These are phyloP conservation scores for Drymodes brunneopygia DNA, from an alignment of 2,113 vertebrate species.

Conservation along the genomic window DNA sequence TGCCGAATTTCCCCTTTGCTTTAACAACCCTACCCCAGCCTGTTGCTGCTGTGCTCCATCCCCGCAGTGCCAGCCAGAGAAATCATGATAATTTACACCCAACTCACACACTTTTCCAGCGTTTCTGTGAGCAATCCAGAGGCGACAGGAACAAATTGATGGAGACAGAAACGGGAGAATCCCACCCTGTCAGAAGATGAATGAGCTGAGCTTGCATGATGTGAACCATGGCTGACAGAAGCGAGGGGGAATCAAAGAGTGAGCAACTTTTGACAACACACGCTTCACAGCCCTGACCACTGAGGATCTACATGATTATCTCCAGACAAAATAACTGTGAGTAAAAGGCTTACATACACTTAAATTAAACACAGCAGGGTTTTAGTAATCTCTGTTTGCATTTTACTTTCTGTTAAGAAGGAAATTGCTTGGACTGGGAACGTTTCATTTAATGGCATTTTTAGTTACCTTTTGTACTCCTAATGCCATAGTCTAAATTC, in stretches of 20 bases:
- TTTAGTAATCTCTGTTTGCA: constrained; percentile 81
- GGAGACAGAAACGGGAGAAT: constrained; percentile 67
- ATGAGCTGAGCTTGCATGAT: constrained; percentile 67
- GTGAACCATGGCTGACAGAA: constrained; percentile 75
- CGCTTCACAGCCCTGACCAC: constrained; percentile 73
- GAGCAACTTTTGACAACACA: constrained; percentile 75
- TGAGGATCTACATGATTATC: constrained; percentile 77
- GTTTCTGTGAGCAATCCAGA: constrained; percentile 17
- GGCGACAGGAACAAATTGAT: constrained; percentile 68
- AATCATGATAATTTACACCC: constrained; percentile 23
- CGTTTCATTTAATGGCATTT: constrained; percentile 84
- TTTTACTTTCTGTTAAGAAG: constrained; percentile 81
- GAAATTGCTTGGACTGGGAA: constrained; percentile 84
- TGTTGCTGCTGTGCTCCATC: background rate
- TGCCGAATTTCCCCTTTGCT: background rate
- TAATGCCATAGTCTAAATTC: constrained; percentile 78
- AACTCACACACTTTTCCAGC: background rate
- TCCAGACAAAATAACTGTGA: constrained; percentile 78
- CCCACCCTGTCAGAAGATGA: constrained; percentile 73
- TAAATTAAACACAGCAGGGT: constrained; percentile 84
- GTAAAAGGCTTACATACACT: constrained; percentile 79
- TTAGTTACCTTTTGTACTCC: constrained; percentile 84
- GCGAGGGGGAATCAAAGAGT: constrained; percentile 75
- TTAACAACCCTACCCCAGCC: background rate
- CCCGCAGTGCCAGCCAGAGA: background rate